Base-by-base conservation (phyloP, 1,140 invertebrate genomes). In the Euura saliciscinereae region DNA sequence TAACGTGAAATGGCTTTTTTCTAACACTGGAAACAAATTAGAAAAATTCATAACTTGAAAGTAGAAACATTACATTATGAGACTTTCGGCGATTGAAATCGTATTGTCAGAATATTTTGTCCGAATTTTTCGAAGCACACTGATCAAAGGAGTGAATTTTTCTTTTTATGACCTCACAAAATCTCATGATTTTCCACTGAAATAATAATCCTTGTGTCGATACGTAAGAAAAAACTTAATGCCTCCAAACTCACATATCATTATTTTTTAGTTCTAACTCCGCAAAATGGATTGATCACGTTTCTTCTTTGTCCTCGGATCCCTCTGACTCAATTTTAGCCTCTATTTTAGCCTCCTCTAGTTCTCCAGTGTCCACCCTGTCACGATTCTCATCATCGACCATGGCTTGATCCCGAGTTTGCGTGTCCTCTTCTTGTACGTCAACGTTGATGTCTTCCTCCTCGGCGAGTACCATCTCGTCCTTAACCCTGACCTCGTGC, bases 401-500 rank as follows among this genome's bases (percentile, higher is more conserved):
- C 28, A 28, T 28, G 28, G 28, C 43, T 10, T n/a, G 11, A 8
- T 43, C 68, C 28, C 45, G 13, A 13, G 8, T 8, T 5, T 10
- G 8, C n/a, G n/a, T 28, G 11, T 69, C 28, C n/a, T 69, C 68
- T 10, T 4, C 68, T 4, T 43, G 42, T 44, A n/a, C 68, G 67
- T 45, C 75, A 43, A 75, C 73, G 64, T 75, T 77, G 13, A 76
- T 73, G 68, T 78, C 72, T 70, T 77, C 74, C 2, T 78, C 71
- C 43, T 78, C 75, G n/a, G 72, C 76, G n/a, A 73, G 51, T 7
- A 70, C 69, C 45, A 45, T 65, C 72, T 79, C 77, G 45, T 79
- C 74, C 71, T 79, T 79, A 42, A 66, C 68, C 10, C 70, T 44
- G 11, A 73, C 3, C 43, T 46, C 42, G 44, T 46, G 28, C 11